phyloP scores from a whole-genome alignment of 2,113 vertebrate genomes.

The Peromyscus leucopus region DNA sequence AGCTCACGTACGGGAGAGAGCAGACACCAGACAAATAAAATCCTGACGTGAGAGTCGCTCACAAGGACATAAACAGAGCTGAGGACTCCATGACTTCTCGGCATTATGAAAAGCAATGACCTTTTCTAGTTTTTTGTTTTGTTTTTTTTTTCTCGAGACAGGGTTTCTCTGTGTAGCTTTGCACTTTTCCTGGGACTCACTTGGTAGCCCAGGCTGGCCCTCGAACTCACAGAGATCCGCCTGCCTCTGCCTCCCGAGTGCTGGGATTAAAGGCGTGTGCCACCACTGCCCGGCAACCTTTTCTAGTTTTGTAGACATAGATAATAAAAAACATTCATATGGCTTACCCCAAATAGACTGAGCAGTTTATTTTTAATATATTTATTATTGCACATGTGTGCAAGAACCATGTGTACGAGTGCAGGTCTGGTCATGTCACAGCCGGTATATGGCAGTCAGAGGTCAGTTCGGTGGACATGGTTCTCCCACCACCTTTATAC shows the following conservation, averaged over 20 bases:
- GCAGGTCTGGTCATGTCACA: not conserved
- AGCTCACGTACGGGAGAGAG: not conserved
- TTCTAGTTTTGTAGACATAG: not conserved
- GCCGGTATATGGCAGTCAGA: not conserved
- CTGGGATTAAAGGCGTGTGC: too few relatives aligned
- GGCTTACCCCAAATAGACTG: not conserved
- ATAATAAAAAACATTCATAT: not conserved
- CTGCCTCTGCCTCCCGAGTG: too few relatives aligned
- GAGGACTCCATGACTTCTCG: not conserved
- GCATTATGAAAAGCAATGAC: not conserved
- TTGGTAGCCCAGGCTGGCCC: too few relatives aligned
- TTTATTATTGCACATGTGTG: not conserved
- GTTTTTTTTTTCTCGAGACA: too few relatives aligned
- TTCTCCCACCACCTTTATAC: not conserved
- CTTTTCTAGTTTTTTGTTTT: not conserved
- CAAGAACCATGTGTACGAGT: not conserved
- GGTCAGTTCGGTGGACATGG: not conserved
- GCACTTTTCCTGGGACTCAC: too few relatives aligned
- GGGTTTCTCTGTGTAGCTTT: too few relatives aligned
- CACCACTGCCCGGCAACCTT: not conserved
- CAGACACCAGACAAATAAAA: not conserved
- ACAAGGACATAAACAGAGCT: not conserved
- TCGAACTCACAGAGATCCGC: too few relatives aligned
- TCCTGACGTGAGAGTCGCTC: not conserved
- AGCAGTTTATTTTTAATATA: not conserved